phyloP scores from a whole-genome alignment of 2,888 invertebrate genomes.

The Mongoloraphidia duomilia region DNA sequence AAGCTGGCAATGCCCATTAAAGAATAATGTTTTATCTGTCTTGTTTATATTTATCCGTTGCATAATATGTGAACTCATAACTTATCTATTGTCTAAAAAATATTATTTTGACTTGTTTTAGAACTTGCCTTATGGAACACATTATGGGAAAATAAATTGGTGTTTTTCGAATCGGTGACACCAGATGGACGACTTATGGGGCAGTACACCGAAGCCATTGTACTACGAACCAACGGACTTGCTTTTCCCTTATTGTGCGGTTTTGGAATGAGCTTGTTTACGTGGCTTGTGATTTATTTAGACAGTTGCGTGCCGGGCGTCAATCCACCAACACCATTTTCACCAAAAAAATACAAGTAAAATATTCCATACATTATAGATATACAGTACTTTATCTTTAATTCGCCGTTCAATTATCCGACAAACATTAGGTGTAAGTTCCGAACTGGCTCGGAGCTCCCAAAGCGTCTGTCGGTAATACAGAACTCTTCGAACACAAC shows the following conservation, averaged over 20 bases:
- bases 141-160: slow-evolving; percentile 14
- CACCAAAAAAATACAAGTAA: slow-evolving; percentile 34
- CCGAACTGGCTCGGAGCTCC: too few relatives aligned
- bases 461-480: too few relatives aligned
- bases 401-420: too few relatives aligned
- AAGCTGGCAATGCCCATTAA: too few relatives aligned
- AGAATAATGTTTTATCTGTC: too few relatives aligned
- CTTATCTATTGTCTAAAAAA: too few relatives aligned
- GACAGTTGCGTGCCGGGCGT: slow-evolving; percentile 45
- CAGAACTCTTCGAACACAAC: too few relatives aligned
- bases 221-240: slow-evolving; percentile 23
- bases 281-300: slow-evolving; percentile 43
- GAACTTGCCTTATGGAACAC: slow-evolving; percentile 19
- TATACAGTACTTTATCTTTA: neutral
- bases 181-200: slow-evolving; percentile 26
- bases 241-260: slow-evolving; percentile 33
- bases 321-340: slow-evolving; percentile 42
- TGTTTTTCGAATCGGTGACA: slow-evolving; percentile 21
- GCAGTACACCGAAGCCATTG: slow-evolving; percentile 23
- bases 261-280: slow-evolving; percentile 34
- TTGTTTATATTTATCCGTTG: too few relatives aligned
- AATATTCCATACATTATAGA: slow-evolving; percentile 9
- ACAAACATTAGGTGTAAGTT: too few relatives aligned
- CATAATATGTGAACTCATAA: too few relatives aligned
- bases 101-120: slow-evolving; percentile 12